Conservation (phyloP, 1,140 invertebrate genomes). For the Trichonephila clavata region DNA sequence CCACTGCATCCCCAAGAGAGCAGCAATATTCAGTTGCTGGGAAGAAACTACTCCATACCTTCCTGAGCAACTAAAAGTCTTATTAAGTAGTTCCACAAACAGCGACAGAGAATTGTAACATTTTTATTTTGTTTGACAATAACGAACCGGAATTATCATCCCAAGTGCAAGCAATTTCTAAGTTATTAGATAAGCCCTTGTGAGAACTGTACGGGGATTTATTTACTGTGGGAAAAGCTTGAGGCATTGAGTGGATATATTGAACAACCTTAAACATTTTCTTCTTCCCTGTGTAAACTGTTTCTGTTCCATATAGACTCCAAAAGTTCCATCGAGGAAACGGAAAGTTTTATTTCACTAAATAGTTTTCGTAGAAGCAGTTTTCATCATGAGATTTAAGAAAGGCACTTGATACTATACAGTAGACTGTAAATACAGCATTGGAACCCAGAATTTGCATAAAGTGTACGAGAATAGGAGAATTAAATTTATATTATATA, state of each 20-base stretch:
- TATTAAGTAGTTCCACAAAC: constrained; percentile 22
- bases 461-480: background rate
- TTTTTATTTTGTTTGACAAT: constrained; percentile 15
- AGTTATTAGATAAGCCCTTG: constrained; percentile 17
- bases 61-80: background rate
- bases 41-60: background rate
- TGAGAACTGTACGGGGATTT: background rate
- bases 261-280: background rate
- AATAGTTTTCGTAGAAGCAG: background rate
- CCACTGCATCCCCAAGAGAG: background rate
- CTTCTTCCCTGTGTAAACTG: background rate
- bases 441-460: background rate
- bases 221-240: background rate
- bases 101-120: background rate
- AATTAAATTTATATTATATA: background rate
- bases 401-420: background rate
- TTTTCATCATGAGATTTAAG: background rate
- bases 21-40: background rate
- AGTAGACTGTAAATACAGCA: background rate
- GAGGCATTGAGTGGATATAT: background rate
- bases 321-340: background rate
- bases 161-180: background rate
- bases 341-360: background rate
- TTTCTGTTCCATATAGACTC: background rate
- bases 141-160: background rate